These are phyloP conservation scores for Ispidina picta DNA, from an alignment of 2,797 vertebrate genomes.

Conservation along the genomic window DNA sequence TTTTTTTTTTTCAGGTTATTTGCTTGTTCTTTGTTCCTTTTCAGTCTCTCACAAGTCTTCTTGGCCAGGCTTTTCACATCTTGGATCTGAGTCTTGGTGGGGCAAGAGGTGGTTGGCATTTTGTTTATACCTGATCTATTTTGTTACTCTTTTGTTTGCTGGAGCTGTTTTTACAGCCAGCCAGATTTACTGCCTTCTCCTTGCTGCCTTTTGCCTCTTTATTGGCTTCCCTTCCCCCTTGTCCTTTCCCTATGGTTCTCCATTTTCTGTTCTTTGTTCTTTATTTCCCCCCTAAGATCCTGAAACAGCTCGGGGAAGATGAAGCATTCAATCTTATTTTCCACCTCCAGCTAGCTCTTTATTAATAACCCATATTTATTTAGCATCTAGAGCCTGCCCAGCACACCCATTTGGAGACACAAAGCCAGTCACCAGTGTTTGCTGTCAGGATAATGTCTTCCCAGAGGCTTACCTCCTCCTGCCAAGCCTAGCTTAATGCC, in stretches of 20 bases:
- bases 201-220: conserved; percentile 42
- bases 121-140: conserved; percentile 25
- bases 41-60: neutral
- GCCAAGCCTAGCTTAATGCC: conserved; percentile 41
- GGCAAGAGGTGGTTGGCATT: neutral
- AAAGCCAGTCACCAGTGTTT: conserved; percentile 47
- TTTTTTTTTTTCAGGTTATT: neutral
- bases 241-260: conserved; percentile 3
- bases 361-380: conserved; percentile 72
- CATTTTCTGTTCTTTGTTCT: conserved; percentile 55
- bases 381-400: conserved; percentile 54
- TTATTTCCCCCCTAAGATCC: conserved; percentile 49
- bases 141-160: neutral
- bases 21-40: neutral
- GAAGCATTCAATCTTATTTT: conserved; percentile 62
- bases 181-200: conserved; percentile 29
- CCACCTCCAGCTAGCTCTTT: conserved; percentile 51
- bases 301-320: conserved; percentile 48
- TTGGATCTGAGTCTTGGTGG: neutral
- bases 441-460: conserved; percentile 64
- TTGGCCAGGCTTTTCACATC: neutral
- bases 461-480: conserved; percentile 27
- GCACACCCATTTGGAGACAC: conserved; percentile 2
- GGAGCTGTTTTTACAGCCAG: conserved; percentile 16
- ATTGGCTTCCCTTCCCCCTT: conserved; percentile 17